Percentiles rank a stretch among this genome's conserved stretches.
These are phyloP conservation scores for Drosophila nigrodunni DNA, from an alignment of 1,140 invertebrate species.

Conservation along the genomic window DNA sequence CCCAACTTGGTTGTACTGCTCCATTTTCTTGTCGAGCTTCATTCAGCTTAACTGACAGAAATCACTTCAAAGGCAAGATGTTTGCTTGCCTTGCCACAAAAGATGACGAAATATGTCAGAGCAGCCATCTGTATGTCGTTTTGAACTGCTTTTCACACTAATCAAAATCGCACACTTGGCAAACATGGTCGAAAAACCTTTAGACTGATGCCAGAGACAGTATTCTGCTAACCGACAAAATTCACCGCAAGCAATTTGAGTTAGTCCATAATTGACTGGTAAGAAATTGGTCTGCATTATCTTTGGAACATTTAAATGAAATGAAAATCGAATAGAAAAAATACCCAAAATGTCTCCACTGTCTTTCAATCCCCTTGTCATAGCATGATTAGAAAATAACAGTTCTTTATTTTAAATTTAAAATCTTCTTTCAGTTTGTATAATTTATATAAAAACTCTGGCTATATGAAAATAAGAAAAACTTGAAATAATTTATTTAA, in stretches of 20 bases:
- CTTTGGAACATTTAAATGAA: neutral
- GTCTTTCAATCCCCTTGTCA: no score
- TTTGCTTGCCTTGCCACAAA: constrained; percentile 37
- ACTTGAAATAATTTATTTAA: no score
- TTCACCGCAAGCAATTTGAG: constrained; percentile 11
- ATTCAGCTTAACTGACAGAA: constrained; percentile 5
- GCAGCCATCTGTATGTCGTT: constrained; percentile 23
- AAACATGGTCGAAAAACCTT: constrained; percentile 26
- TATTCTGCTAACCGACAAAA: constrained; percentile 34
- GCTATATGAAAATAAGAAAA: no score
- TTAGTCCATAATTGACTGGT: constrained; percentile 1
- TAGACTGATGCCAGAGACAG: constrained; percentile 4
- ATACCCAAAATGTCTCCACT: no score
- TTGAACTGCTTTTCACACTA: constrained; percentile 22
- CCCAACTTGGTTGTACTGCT: neutral
- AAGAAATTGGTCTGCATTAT: neutral
- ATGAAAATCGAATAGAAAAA: neutral
- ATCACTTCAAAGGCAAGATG: constrained; percentile 16
- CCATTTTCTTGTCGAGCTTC: neutral
- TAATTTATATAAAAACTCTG: no score
- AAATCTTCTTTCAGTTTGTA: no score
- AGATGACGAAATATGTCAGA: constrained; percentile 40
- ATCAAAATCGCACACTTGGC: neutral
- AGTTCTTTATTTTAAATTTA: no score
- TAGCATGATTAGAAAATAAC: no score